Base-by-base conservation (phyloP, 2,888 invertebrate genomes). In the Sarcophaga variegata region DNA sequence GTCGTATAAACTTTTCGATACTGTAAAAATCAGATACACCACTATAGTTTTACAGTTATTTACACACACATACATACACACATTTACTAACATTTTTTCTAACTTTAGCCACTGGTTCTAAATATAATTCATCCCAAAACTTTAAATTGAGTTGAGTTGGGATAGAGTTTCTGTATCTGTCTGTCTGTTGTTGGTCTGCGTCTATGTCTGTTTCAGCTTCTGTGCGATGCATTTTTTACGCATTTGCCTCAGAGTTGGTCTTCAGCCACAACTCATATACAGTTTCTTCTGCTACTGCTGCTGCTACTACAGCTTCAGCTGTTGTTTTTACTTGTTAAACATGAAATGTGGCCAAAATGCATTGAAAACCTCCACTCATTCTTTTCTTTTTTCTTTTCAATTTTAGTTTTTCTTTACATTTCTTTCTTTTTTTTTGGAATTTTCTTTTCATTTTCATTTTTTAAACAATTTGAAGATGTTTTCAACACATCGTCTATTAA, bases 401-500 rank as follows among this genome's bases (percentile, higher is more conserved):
- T 63, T 70, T 54, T 45, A n/a, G 47, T 47, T 25, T 27, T 80
- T 71, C 47, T 80, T 22, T 71, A 17, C 2, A 17, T 49, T 17
- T n/a, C 62, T 64, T 63, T 12, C 17, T 75, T n/a, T 54, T 71
- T 54, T 49, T 49, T 62, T 12, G 45, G 27, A 12, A 1, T 66
- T 66, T 69, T 69, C n/a, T 67, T 54, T 70, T 70, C 12, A n/a
- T 22, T 70, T 70, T 70, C 25, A 20, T 66, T 66, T 66, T 59
- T 78, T 37, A 2, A 37, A 60, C 45, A 59, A 54, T n/a, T 17
- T 27, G 59, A 81, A 81, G 60, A 85, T 77, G 59, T 69, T 81
- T 77, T 77, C 47, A 78, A 81, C 72, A 81, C 60, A 81, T 81
- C 72, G 77, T 85, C 72, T 81, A 69, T 77, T 77, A 85, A 77